Conservation (phyloP, 1,140 invertebrate species). For the Glomeris maerens region DNA sequence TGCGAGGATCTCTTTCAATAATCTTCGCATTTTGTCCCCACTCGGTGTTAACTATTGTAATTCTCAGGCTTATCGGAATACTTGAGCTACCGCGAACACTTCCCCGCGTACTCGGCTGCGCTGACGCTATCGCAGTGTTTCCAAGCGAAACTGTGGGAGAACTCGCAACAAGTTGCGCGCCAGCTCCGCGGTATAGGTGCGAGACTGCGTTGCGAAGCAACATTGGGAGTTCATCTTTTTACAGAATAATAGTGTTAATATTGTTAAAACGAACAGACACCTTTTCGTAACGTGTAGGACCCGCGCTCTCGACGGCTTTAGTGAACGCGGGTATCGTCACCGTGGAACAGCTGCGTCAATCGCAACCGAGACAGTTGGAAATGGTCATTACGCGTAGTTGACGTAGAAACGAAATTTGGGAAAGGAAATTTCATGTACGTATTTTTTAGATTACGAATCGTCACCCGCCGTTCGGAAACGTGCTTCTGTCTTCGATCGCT, state of each 20-base stretch:
- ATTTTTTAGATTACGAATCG: conserved; percentile 32
- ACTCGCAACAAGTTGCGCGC: conserved; percentile 49
- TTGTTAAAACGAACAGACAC: neutral
- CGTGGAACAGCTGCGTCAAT: conserved; percentile 46
- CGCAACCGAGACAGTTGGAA: conserved; percentile 58
- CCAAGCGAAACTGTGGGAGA: conserved; percentile 52
- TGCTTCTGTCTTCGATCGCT: conserved; percentile 26
- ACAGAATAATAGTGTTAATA: neutral
- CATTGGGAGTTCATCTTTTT: neutral
- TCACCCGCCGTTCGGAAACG: conserved; percentile 38
- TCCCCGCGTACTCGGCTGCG: conserved; percentile 38
- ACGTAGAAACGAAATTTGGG: neutral
- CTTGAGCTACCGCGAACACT: conserved; percentile 24
- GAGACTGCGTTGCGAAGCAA: neutral
- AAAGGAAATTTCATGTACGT: neutral
- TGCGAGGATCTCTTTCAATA: conserved; percentile 37
- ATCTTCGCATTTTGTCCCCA: neutral
- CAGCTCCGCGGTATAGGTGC: conserved; percentile 56
- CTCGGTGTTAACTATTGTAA: neutral
- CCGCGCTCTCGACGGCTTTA: conserved; percentile 43
- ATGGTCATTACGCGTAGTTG: conserved; percentile 35
- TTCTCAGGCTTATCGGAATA: conserved; percentile 32
- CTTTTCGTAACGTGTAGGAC: conserved; percentile 20
- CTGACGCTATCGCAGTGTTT: conserved; percentile 50
- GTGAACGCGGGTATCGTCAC: conserved; percentile 48